Evolutionary conservation across 2,888 invertebrate genomes (phyloP).

Genomic region (Cordylochernes scorpioides): DNA sequence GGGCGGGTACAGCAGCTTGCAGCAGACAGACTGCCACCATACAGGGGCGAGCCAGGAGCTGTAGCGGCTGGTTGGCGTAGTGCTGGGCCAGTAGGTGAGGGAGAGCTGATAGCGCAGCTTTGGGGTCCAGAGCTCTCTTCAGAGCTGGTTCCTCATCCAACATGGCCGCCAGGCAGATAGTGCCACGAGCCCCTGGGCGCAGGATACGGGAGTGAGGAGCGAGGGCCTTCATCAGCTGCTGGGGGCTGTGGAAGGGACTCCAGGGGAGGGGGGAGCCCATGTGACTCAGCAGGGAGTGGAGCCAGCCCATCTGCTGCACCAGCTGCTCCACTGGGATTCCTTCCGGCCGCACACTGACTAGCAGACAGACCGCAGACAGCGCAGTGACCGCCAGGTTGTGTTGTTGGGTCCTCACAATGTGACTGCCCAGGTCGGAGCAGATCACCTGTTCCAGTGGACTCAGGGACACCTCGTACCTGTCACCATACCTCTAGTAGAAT

Average conservation of each 20-base stretch:
- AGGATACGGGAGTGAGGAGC: slow-evolving; percentile 8
- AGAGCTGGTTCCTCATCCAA: slow-evolving; percentile 1
- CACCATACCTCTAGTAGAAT: too few species aligned
- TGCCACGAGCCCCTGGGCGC: slow-evolving; percentile 2
- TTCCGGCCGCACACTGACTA: slow-evolving; percentile 7
- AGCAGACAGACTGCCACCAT: slow-evolving; percentile 3
- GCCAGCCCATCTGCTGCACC: too few species aligned
- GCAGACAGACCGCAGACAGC: slow-evolving; percentile 34
- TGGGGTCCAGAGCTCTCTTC: slow-evolving; percentile 2
- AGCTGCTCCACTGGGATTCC: too few species aligned
- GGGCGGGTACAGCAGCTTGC: background rate
- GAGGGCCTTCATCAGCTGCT: slow-evolving; percentile 2
- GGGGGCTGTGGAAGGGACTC: slow-evolving; percentile 2
- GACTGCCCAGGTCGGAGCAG: slow-evolving; percentile 37
- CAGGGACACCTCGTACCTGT: too few species aligned
- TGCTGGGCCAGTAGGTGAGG: slow-evolving; percentile 8
- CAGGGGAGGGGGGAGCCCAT: slow-evolving; percentile 6
- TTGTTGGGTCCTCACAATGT: slow-evolving; percentile 42
- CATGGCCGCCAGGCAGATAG: slow-evolving; percentile 2
- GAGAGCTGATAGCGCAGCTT: slow-evolving; percentile 4
- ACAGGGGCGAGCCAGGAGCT: slow-evolving; percentile 9
- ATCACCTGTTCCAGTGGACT: slow-evolving; percentile 27
- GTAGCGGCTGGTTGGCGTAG: slow-evolving; percentile 13
- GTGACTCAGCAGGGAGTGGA: slow-evolving; percentile 4
- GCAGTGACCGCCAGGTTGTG: slow-evolving; percentile 36